These are phyloP conservation scores for Tauraco erythrolophus DNA, from an alignment of 2,113 vertebrate genomes.

Conservation along the genomic window DNA sequence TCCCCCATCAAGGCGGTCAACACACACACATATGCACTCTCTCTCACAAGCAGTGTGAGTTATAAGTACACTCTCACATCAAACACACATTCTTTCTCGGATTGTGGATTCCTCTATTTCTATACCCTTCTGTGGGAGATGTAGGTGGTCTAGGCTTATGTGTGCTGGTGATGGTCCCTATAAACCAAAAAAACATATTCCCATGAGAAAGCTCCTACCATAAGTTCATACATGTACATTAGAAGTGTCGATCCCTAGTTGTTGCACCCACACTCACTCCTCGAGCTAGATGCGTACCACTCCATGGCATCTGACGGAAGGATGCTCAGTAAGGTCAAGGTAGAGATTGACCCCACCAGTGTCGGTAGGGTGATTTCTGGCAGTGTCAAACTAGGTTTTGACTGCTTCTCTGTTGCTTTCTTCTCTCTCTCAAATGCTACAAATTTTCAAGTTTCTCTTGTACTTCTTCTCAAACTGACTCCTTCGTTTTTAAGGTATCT, in stretches of 20 bases:
- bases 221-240: accelerated
- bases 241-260: neutral
- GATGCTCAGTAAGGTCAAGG: neutral
- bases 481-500: neutral
- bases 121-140: neutral
- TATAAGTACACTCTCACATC: neutral
- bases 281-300: accelerated
- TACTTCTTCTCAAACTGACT: neutral
- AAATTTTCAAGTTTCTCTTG: neutral
- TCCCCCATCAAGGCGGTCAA: too few species aligned
- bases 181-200: neutral
- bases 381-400: neutral
- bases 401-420: neutral
- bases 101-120: neutral
- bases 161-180: neutral
- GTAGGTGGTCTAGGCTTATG: neutral
- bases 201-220: neutral
- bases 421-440: neutral
- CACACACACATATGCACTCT: neutral
- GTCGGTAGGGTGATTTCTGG: neutral
- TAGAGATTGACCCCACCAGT: neutral
- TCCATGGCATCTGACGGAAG: neutral
- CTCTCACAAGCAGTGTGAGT: neutral
- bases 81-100: neutral
- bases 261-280: neutral